Percentiles rank a stretch among this genome's conserved stretches.
These are phyloP conservation scores for Scolopax bukidnonensis DNA, from an alignment of 2,797 vertebrate genomes.

Conservation along the genomic window DNA sequence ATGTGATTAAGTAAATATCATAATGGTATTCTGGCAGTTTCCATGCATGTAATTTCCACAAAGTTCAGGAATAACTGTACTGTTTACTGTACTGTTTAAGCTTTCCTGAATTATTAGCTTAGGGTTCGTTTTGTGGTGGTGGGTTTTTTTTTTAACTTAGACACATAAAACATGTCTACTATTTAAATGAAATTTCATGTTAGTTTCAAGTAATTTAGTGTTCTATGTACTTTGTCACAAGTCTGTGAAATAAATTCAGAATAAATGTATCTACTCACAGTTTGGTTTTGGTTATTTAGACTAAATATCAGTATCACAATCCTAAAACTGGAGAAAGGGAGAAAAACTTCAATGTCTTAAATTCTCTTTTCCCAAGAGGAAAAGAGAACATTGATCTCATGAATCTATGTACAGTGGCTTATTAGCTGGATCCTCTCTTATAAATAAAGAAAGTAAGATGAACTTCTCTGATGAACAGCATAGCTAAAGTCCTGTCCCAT, in stretches of 20 bases:
- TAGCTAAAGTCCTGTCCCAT: neutral
- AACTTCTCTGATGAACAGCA: neutral
- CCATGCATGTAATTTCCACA: neutral
- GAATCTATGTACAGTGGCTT: neutral
- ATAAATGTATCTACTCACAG: neutral
- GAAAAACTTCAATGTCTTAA: neutral
- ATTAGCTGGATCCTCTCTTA: neutral
- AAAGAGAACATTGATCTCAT: neutral
- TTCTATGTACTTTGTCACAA: neutral
- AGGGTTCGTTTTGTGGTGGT: accelerated
- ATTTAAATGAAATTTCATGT: neutral
- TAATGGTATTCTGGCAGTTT: neutral
- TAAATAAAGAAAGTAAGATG: neutral
- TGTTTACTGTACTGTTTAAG: neutral
- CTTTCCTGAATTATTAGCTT: neutral
- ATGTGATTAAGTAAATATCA: neutral
- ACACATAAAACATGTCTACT: neutral
- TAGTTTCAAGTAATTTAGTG: neutral
- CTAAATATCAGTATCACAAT: neutral
- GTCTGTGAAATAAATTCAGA: neutral
- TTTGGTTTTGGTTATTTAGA: neutral
- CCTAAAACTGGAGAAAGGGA: neutral
- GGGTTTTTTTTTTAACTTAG: neutral
- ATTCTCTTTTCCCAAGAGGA: neutral
- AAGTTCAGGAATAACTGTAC: neutral